phyloP scores from a whole-genome alignment of 35 echinoderm and acorn worm species.

The Heliocidaris erythrogramma region DNA sequence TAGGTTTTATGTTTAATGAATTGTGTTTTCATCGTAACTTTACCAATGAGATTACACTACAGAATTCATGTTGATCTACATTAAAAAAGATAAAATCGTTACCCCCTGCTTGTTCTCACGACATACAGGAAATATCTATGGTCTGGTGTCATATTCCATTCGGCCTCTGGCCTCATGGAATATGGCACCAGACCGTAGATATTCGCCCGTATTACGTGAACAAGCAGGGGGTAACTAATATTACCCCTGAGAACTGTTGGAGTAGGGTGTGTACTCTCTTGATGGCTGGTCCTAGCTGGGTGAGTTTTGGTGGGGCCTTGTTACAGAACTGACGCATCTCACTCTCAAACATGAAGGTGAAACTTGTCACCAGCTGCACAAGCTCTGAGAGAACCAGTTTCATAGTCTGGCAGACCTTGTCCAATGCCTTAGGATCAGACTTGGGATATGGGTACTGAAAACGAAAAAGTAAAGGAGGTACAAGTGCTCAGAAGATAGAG shows the following conservation, averaged over 20 bases:
- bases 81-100: too few species aligned
- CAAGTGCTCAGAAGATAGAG: neutral
- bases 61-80: too few species aligned
- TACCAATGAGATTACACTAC: too few species aligned
- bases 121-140: too few species aligned
- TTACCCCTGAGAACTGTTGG: constrained; percentile 68
- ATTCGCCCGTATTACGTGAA: too few species aligned
- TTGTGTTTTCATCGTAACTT: too few species aligned
- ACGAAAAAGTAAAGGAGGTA: neutral
- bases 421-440: constrained; percentile 54
- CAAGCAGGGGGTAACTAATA: too few species aligned
- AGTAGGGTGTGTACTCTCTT: constrained; percentile 76
- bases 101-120: too few species aligned
- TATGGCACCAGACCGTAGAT: too few species aligned
- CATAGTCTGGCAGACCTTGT: constrained; percentile 81
- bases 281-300: constrained; percentile 81
- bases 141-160: too few species aligned
- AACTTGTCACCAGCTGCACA: constrained; percentile 88
- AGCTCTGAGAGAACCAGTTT: constrained; percentile 90
- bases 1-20: too few species aligned
- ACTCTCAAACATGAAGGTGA: constrained; percentile 90
- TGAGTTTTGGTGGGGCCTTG: constrained; percentile 75
- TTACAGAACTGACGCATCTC: constrained; percentile 97
- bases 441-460: constrained; percentile 45
- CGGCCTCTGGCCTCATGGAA: too few species aligned